Base-by-base conservation (phyloP, 1,140 invertebrate genomes). In the Colletes latitarsis region DNA sequence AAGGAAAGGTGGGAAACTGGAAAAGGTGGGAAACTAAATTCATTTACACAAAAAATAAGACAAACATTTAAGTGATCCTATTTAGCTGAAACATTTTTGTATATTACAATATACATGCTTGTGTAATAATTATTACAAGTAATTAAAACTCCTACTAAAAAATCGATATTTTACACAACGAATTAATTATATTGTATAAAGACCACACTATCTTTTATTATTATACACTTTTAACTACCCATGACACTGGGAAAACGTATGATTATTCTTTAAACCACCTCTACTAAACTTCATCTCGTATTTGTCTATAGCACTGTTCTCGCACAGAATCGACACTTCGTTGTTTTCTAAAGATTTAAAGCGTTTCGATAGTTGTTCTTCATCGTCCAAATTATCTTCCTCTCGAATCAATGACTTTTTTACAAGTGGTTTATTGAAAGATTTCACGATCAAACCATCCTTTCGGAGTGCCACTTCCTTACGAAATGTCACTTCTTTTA, bases 401-500 rank as follows among this genome's bases (percentile, higher is more conserved):
- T 53, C 77, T 3, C 43, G 78, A 21, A 21, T 3, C 6, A 14
- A 3, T 4, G 53, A 19, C 3, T 67, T 80, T 60, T 68, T 80
- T 0, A 6, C 6, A 39, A 74, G 19, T 10, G 53, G 6, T 52
- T 74, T 74, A 49, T 39, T 52, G 9, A 75, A 75, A 39, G 78
- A 12, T 41, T 74, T 82, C n/a, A 66, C 0, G 6, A 73, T 46
- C 30, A 69, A 19, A n/a, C 55, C 17, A 14, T 77, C 76, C 43
- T 85, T 86, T 1, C 73, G 49, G 43, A 58, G 39, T 9, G 72
- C 68, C 3, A 78, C 60, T 49, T 89, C 79, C 10, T 85, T 85
- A 30, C 73, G 49, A 49, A 58, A 43, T 9, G 72, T 64, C 3
- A 78, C 60, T 53, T 89, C 79, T 8, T 85, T 85, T 75, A 95